phyloP scores from a whole-genome alignment of 2,888 invertebrate species.

The Chrysomela aeneicollis region DNA sequence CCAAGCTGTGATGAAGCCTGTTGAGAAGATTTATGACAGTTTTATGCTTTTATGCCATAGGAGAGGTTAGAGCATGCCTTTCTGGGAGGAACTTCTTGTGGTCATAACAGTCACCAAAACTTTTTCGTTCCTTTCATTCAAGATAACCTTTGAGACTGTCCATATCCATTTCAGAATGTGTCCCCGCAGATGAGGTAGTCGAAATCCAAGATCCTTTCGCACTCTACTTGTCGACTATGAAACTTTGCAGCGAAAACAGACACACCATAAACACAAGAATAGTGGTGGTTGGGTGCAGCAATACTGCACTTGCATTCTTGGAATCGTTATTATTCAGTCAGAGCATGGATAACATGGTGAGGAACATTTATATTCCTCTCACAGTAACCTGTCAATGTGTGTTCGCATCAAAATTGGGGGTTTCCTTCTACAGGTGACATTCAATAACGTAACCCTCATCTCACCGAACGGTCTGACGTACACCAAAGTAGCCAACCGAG shows the following conservation, averaged over 20 bases:
- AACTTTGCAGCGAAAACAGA: conserved; percentile 63
- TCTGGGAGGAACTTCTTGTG: too few relatives aligned
- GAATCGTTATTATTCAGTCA: conserved; percentile 67
- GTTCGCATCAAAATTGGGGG: too few relatives aligned
- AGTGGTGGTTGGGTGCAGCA: conserved; percentile 73
- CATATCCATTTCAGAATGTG: conserved; percentile 31
- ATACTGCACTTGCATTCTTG: conserved; percentile 69
- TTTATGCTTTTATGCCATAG: too few relatives aligned
- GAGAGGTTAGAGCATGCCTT: too few relatives aligned
- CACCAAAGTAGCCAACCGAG: conserved; percentile 52
- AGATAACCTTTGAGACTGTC: too few relatives aligned
- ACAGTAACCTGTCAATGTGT: too few relatives aligned
- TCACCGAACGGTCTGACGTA: conserved; percentile 69
- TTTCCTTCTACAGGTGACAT: too few relatives aligned
- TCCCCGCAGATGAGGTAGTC: conserved; percentile 32
- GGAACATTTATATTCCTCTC: too few relatives aligned
- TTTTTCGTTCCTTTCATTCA: too few relatives aligned
- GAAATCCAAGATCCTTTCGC: conserved; percentile 57
- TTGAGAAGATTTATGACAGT: too few relatives aligned
- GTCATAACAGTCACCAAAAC: too few relatives aligned
- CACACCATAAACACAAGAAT: conserved; percentile 67
- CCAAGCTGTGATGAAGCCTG: too few relatives aligned
- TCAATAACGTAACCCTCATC: conserved; percentile 75
- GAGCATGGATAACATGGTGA: conserved; percentile 44
- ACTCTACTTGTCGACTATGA: conserved; percentile 66